These are phyloP conservation scores for Limosa lapponica DNA, from an alignment of 2,797 vertebrate species.

Conservation along the genomic window DNA sequence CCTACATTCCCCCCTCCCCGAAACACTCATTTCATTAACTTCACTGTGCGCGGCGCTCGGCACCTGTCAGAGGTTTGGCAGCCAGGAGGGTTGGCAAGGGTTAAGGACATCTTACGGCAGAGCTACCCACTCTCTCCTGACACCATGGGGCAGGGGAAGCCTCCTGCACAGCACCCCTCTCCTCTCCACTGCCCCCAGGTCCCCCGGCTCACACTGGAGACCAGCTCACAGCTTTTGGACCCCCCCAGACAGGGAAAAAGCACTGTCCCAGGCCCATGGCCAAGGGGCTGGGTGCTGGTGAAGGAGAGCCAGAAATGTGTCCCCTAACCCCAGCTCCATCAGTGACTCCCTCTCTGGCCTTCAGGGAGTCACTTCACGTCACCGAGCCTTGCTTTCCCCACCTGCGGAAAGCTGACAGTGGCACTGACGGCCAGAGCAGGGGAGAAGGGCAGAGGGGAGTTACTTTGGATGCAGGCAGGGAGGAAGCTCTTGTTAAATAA, in stretches of 20 bases:
- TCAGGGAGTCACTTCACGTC: neutral
- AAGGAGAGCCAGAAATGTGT: neutral
- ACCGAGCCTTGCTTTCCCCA: neutral
- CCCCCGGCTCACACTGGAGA: fast-evolving
- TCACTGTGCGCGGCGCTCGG: slow-evolving; percentile 16
- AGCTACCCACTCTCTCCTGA: neutral
- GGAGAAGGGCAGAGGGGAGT: neutral
- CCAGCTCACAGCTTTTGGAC: neutral
- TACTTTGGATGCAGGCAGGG: neutral
- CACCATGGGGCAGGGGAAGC: neutral
- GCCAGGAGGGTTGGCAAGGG: slow-evolving; percentile 26
- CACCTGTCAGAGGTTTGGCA: slow-evolving; percentile 29
- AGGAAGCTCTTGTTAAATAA: neutral
- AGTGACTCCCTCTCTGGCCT: neutral
- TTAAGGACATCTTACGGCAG: neutral
- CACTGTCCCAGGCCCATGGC: neutral
- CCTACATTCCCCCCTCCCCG: slow-evolving; percentile 69
- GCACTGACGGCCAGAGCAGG: neutral
- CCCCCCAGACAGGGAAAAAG: fast-evolving
- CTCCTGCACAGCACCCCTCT: neutral
- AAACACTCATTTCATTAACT: slow-evolving; percentile 74
- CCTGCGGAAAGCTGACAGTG: neutral
- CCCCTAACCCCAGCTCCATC: fast-evolving
- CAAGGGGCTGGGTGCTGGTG: fast-evolving
- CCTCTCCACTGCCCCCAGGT: neutral